These are phyloP conservation scores for Grapholita molesta DNA, from an alignment of 1,140 invertebrate genomes.

Conservation along the genomic window DNA sequence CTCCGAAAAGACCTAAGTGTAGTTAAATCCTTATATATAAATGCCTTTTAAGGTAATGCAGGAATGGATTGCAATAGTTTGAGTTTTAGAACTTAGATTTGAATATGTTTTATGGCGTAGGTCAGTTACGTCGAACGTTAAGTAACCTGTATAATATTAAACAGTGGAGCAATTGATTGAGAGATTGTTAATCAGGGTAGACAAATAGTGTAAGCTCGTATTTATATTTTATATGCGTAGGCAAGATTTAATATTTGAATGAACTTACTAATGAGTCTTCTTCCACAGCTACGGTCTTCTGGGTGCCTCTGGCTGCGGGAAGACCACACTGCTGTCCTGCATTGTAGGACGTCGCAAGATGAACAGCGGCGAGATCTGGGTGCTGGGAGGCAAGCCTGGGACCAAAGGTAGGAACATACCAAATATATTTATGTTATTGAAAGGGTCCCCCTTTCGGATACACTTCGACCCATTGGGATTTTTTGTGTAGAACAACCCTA, in stretches of 20 bases:
- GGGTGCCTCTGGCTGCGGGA: conserved; percentile 90
- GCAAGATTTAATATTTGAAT: no score
- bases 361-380: conserved; percentile 89
- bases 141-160: not conserved
- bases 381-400: conserved; percentile 89
- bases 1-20: not conserved
- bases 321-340: conserved; percentile 91
- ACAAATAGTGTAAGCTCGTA: no score
- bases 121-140: not conserved
- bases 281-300: conserved; percentile 86
- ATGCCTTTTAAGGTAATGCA: not conserved
- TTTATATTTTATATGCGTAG: no score
- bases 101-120: not conserved
- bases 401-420: conserved; percentile 80
- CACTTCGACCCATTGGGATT: no score
- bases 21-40: not conserved
- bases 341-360: conserved; percentile 89
- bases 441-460: no score
- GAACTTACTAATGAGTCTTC: no score
- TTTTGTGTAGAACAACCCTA: no score
- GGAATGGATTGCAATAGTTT: not conserved
- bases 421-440: no score
- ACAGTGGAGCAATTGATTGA: no score
- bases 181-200: no score
- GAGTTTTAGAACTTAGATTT: not conserved